phyloP scores from a whole-genome alignment of 2,113 vertebrate genomes.

The Delphinus delphis region DNA sequence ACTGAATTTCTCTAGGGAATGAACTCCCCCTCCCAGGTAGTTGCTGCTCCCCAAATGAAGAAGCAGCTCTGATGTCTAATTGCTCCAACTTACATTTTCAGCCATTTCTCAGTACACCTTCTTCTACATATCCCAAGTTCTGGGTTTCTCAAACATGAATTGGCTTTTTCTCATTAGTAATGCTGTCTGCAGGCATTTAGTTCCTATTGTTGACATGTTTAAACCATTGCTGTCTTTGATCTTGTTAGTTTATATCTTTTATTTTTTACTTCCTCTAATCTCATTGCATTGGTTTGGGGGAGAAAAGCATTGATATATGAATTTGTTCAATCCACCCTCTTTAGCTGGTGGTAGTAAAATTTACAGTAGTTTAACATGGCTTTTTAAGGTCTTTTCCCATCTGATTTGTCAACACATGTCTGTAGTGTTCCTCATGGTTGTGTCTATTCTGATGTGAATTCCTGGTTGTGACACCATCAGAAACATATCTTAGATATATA shows the following conservation, averaged over 20 bases:
- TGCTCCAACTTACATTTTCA: background rate
- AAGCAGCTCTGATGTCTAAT: background rate
- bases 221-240: background rate
- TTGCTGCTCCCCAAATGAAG: background rate
- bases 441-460: background rate
- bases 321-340: background rate
- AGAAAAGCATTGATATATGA: background rate
- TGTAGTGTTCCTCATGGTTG: background rate
- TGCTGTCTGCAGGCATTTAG: background rate
- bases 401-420: background rate
- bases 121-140: too few species aligned
- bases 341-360: background rate
- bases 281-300: background rate
- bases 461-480: background rate
- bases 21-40: background rate
- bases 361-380: background rate
- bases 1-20: background rate
- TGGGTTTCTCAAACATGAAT: background rate
- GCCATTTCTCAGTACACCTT: background rate
- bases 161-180: background rate
- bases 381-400: background rate
- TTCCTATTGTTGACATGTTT: background rate
- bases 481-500: background rate
- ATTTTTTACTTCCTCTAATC: background rate
- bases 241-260: background rate